These are phyloP conservation scores for Lymantria monacha DNA, from an alignment of 2,888 invertebrate species.

Conservation along the genomic window DNA sequence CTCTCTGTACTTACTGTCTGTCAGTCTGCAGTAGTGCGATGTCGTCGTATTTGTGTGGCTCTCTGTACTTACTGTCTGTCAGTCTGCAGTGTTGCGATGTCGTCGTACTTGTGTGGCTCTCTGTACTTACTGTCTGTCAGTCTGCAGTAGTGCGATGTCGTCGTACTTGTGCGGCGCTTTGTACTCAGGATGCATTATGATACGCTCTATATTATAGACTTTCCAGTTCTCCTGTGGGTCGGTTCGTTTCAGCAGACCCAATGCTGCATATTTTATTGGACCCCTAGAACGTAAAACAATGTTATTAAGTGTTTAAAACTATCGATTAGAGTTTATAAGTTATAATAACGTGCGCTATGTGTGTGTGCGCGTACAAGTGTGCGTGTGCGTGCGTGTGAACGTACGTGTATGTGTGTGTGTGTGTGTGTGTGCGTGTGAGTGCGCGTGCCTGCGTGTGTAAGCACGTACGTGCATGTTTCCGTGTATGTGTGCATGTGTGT, in stretches of 20 bases:
- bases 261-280: background rate
- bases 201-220: background rate
- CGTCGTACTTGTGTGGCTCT: background rate
- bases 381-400: background rate
- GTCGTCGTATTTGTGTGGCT: conserved; percentile 3
- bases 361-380: too few species aligned
- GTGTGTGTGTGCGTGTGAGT: too few species aligned
- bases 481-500: background rate
- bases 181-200: conserved; percentile 1
- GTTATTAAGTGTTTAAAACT: too few species aligned
- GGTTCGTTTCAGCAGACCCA: conserved; percentile 1
- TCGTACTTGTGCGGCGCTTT: conserved; percentile 1
- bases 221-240: conserved; percentile 6
- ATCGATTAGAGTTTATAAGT: too few species aligned
- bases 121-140: conserved; percentile 3
- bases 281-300: background rate
- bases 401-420: background rate
- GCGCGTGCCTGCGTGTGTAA: too few species aligned
- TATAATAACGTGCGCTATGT: too few species aligned
- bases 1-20: background rate
- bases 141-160: conserved; percentile 5
- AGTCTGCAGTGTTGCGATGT: too few species aligned
- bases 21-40: conserved; percentile 5
- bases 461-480: background rate
- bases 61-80: too few species aligned